Evolutionary conservation across 2,113 vertebrate species (phyloP).

Genomic region (Halcyon malimbica): DNA sequence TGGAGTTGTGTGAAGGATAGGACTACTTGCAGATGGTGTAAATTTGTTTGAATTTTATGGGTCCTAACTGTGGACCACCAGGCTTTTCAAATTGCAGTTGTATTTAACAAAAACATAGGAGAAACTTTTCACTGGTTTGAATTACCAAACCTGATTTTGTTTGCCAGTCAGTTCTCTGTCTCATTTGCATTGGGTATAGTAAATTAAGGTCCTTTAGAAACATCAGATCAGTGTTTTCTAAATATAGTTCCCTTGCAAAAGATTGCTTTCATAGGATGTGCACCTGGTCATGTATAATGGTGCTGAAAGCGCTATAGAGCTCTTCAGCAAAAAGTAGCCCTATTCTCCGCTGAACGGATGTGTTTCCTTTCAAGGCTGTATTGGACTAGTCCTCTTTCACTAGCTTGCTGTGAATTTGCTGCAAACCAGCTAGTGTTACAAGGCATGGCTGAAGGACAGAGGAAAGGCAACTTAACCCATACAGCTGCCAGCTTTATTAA

Average conservation of each 20-base stretch:
- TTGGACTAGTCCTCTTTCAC: not conserved
- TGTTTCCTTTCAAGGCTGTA: rapidly evolving
- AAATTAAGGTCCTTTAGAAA: not conserved
- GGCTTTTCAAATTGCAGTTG: not conserved
- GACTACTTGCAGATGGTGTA: not conserved
- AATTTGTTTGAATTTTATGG: not conserved
- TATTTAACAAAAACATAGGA: not conserved
- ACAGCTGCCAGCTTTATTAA: not conserved
- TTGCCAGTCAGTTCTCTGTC: not conserved
- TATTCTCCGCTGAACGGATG: rapidly evolving
- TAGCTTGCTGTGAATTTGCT: not conserved
- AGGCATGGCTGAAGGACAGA: not conserved
- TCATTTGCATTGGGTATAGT: not conserved
- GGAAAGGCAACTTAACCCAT: not conserved
- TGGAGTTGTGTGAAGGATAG: not conserved
- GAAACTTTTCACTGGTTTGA: not conserved
- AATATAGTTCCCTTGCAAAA: not conserved
- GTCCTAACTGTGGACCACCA: not conserved
- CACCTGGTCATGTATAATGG: not conserved
- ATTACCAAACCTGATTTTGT: not conserved
- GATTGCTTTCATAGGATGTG: not conserved
- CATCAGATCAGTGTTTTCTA: not conserved
- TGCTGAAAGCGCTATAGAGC: not conserved
- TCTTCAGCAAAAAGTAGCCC: not conserved
- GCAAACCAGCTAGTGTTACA: not conserved